Conservation (phyloP, 2,113 vertebrate species). For the Haemorhous mexicanus region DNA sequence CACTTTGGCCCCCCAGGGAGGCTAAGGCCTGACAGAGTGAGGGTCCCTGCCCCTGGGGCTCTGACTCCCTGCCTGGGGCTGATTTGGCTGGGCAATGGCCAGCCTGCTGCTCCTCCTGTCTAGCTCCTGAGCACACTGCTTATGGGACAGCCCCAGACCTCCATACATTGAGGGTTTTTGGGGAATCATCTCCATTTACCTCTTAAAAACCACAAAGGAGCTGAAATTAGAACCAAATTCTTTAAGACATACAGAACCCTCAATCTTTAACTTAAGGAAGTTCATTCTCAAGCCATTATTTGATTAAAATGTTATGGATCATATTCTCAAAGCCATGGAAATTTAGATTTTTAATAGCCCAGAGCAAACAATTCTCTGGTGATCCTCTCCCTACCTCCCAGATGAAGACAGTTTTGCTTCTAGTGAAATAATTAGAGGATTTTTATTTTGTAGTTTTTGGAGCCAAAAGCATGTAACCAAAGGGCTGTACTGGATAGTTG, state of each 20-base stretch:
- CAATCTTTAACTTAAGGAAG: neutral
- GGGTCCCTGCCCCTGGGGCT: neutral
- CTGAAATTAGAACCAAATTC: neutral
- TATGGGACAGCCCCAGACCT: neutral
- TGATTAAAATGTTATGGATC: neutral
- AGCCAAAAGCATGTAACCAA: neutral
- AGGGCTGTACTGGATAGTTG: neutral
- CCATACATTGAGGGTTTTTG: neutral
- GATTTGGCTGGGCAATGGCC: neutral
- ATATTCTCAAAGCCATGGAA: neutral
- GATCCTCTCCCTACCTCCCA: neutral
- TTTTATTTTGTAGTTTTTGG: neutral
- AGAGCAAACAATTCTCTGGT: neutral
- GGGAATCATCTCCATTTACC: neutral
- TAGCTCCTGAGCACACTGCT: neutral
- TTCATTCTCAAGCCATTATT: neutral
- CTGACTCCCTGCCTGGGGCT: neutral
- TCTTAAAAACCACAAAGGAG: neutral
- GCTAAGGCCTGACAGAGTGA: neutral
- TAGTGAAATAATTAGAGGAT: neutral
- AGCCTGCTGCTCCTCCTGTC: neutral
- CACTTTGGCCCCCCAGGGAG: neutral
- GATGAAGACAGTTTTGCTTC: neutral
- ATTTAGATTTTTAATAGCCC: neutral
- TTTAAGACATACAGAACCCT: neutral